Evolutionary conservation across 2,797 vertebrate species (phyloP).

Genomic region (Enteromius paludinosus): DNA sequence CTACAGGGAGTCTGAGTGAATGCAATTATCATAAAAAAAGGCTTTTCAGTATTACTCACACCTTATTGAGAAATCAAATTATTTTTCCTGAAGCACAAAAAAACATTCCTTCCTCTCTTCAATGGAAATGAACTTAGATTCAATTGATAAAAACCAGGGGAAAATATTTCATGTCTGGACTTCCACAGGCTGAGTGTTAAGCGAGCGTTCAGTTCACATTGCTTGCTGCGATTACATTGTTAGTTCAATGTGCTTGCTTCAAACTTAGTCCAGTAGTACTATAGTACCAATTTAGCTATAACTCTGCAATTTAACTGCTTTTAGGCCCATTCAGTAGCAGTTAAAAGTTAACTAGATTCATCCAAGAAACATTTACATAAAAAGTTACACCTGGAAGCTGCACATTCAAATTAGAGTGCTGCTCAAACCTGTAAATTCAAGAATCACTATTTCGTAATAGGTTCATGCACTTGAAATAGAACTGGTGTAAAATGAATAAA

Average conservation of each 20-base stretch:
- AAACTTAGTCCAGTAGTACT: background rate
- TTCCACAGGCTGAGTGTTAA: background rate
- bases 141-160: background rate
- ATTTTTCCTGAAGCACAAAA: background rate
- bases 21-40: background rate
- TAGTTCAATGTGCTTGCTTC: background rate
- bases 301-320: background rate
- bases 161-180: background rate
- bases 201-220: background rate
- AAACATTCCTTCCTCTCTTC: background rate
- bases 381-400: background rate
- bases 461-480: background rate
- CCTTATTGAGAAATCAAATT: background rate
- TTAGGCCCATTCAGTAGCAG: background rate
- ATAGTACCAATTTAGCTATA: background rate
- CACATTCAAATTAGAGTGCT: background rate
- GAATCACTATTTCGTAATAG: background rate
- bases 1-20: background rate
- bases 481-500: background rate
- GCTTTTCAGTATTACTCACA: background rate
- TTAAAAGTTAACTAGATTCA: background rate
- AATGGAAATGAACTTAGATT: background rate
- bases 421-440: background rate
- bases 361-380: background rate
- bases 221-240: background rate